Conservation (phyloP, 2,113 vertebrate genomes). For the Bubo bubo region DNA sequence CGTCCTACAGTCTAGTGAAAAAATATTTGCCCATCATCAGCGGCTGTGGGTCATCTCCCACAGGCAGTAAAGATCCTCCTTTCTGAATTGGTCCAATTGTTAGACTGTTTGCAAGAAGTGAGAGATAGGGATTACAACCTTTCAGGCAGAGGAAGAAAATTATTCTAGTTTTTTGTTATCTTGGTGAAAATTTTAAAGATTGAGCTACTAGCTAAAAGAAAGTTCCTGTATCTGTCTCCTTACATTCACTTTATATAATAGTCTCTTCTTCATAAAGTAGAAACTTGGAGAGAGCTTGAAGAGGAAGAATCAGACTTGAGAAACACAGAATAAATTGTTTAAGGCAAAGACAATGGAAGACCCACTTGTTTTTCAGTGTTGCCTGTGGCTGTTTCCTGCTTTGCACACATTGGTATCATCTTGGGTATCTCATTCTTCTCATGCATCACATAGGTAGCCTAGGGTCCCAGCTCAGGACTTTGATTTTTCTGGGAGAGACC, state of each 20-base stretch:
- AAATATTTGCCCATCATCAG: too few relatives aligned
- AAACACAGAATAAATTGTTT: background rate
- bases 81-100: background rate
- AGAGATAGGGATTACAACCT: background rate
- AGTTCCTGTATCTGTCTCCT: background rate
- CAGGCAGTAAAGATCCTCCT: background rate
- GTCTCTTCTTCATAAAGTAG: background rate
- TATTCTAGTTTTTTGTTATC: background rate
- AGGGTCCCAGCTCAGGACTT: background rate
- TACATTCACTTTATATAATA: background rate
- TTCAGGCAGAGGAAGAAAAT: background rate
- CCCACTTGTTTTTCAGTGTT: background rate
- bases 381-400: background rate
- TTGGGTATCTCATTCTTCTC: background rate
- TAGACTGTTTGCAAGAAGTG: background rate
- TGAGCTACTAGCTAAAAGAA: background rate
- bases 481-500: background rate
- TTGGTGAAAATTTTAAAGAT: background rate
- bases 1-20: too few relatives aligned
- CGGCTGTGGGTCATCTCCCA: too few relatives aligned
- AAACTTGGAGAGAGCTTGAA: background rate
- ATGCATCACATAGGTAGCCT: background rate
- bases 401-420: fast-evolving
- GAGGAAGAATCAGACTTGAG: background rate
- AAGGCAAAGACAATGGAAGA: background rate